Percentiles rank a stretch among this genome's conserved stretches.
Conservation (phyloP, 2,113 vertebrate species). For the Procapra przewalskii region DNA sequence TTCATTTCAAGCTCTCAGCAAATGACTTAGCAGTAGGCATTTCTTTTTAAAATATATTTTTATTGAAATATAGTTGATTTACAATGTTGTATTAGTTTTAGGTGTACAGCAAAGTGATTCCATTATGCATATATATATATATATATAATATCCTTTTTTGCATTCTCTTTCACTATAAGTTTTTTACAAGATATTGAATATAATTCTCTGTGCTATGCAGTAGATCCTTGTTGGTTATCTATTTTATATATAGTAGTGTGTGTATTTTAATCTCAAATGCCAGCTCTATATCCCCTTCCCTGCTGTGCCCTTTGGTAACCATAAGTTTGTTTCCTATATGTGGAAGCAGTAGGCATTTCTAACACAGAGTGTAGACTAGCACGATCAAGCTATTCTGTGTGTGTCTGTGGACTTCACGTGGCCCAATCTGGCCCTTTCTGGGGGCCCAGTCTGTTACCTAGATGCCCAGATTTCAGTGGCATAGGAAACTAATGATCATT, state of each 20-base stretch:
- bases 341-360: neutral
- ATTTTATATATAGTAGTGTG: neutral
- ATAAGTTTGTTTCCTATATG: neutral
- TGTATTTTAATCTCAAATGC: neutral
- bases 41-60: neutral
- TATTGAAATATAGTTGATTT: neutral
- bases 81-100: neutral
- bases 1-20: neutral
- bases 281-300: neutral
- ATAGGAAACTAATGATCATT: neutral
- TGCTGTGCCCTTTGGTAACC: neutral
- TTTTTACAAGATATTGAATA: neutral
- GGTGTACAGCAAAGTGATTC: neutral
- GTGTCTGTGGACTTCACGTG: neutral
- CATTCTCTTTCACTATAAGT: neutral
- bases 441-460: neutral
- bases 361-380: neutral
- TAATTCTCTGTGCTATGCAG: neutral
- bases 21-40: neutral
- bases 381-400: neutral
- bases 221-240: neutral
- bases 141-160: neutral
- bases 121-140: neutral
- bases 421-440: neutral
- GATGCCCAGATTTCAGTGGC: neutral